A percentile compares a stretch with the other conserved stretches of the same genome.
Conservation (phyloP, 35 echinoderm and acorn worm species). For the Lytechinus variegatus region DNA sequence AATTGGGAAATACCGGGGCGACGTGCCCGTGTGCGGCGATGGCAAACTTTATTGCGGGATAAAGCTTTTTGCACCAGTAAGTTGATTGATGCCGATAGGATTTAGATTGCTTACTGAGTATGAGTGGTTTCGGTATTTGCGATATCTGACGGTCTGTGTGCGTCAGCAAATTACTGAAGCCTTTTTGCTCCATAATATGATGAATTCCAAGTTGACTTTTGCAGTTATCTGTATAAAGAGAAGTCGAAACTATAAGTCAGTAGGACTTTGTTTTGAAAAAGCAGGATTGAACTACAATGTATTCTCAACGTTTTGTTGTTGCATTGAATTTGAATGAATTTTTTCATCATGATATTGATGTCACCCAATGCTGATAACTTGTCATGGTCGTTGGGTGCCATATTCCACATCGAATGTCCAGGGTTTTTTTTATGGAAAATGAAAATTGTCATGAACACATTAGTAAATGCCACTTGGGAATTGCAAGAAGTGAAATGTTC, state of each 20-base stretch:
- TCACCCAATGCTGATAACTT: no score
- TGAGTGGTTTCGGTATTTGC: neutral
- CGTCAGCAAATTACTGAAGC: neutral
- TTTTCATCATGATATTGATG: no score
- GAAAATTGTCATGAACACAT: no score
- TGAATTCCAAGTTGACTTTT: neutral
- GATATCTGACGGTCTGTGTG: neutral
- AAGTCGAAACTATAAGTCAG: neutral
- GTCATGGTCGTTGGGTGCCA: no score
- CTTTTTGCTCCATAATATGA: neutral
- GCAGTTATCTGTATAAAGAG: neutral
- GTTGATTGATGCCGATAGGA: slow-evolving; percentile 10
- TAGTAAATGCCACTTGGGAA: no score
- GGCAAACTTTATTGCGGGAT: neutral
- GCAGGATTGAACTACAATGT: neutral
- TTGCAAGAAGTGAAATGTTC: no score
- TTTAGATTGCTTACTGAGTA: slow-evolving; percentile 4
- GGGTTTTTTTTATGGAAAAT: no score
- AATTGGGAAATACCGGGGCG: neutral
- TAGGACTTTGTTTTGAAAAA: neutral
- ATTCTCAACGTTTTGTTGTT: neutral
- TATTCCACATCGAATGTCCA: no score
- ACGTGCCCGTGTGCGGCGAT: neutral
- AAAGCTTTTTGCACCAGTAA: neutral
- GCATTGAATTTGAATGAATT: neutral